A percentile compares a stretch with the other conserved stretches of the same genome.
Evolutionary conservation across 2,888 invertebrate species (phyloP).

Genomic region (Chymomyza caudatula): DNA sequence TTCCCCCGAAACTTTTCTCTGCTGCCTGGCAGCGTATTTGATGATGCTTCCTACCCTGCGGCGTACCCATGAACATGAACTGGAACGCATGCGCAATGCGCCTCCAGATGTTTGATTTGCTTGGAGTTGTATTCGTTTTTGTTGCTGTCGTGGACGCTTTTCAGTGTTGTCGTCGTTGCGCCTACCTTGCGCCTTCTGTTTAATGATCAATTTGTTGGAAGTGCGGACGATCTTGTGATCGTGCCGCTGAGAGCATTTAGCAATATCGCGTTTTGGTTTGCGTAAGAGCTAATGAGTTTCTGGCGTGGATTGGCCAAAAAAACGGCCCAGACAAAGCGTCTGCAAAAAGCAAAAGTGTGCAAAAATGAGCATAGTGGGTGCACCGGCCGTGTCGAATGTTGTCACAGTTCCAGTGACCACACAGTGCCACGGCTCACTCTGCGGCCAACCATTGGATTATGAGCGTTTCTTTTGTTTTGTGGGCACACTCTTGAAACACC

Average conservation of each 20-base stretch:
- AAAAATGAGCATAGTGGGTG: neutral
- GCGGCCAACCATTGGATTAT: conserved; percentile 64
- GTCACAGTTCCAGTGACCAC: conserved; percentile 36
- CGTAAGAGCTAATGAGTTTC: conserved; percentile 55
- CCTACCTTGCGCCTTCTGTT: conserved; percentile 69
- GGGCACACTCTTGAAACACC: conserved; percentile 30
- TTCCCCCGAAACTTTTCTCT: conserved; percentile 37
- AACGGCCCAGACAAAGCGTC: conserved; percentile 44
- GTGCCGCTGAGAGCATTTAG: conserved; percentile 49
- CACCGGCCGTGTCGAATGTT: conserved; percentile 47
- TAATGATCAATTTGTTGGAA: conserved; percentile 71
- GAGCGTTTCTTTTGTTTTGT: conserved; percentile 41
- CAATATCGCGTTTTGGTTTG: conserved; percentile 11
- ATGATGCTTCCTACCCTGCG: conserved; percentile 36
- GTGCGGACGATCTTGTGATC: conserved; percentile 45
- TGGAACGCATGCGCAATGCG: conserved; percentile 14
- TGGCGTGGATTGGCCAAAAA: conserved; percentile 28
- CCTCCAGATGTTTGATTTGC: conserved; percentile 68
- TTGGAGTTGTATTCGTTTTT: conserved; percentile 19
- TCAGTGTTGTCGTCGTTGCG: conserved; percentile 38
- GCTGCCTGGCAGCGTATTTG: conserved; percentile 41
- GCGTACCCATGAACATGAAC: conserved; percentile 26
- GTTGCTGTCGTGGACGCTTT: neutral
- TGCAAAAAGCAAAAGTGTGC: conserved; percentile 5
- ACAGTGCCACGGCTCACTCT: conserved; percentile 22